Conservation (phyloP, 2,113 vertebrate species). For the Charadrius vociferus region DNA sequence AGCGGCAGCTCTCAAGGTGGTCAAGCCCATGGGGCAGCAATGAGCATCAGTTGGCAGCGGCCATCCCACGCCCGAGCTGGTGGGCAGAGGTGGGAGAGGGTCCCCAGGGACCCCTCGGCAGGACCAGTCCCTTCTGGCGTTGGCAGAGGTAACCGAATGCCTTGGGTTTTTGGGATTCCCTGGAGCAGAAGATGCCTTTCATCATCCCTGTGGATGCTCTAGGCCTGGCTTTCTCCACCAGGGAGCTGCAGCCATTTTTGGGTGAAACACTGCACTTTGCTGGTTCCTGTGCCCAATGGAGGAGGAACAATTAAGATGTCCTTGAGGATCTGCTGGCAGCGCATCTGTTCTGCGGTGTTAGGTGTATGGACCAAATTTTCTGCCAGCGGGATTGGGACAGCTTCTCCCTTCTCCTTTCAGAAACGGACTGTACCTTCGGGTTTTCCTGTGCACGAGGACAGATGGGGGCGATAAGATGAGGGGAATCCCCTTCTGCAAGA, state of each 20-base stretch:
- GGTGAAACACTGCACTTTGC: background rate
- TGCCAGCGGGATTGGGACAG: background rate
- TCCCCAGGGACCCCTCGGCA: background rate
- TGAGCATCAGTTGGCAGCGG: fast-evolving
- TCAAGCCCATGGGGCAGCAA: background rate
- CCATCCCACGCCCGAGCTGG: fast-evolving
- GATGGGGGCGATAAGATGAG: fast-evolving
- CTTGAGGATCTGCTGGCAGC: background rate
- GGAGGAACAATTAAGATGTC: background rate
- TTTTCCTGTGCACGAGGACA: fast-evolving
- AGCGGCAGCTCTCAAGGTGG: background rate
- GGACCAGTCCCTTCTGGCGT: background rate
- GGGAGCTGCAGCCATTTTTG: background rate
- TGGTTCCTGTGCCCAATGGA: background rate
- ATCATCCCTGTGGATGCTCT: fast-evolving
- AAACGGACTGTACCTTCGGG: fast-evolving
- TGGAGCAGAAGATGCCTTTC: background rate
- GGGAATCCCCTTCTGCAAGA: background rate
- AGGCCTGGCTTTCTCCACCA: background rate
- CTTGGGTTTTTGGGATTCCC: background rate
- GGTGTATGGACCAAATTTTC: background rate
- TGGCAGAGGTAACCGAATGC: background rate
- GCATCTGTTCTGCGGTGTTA: background rate
- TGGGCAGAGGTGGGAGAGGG: background rate
- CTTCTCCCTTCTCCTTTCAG: background rate